Evolutionary conservation across 2,797 vertebrate species (phyloP).

Genomic region (Sebastes jordani): DNA sequence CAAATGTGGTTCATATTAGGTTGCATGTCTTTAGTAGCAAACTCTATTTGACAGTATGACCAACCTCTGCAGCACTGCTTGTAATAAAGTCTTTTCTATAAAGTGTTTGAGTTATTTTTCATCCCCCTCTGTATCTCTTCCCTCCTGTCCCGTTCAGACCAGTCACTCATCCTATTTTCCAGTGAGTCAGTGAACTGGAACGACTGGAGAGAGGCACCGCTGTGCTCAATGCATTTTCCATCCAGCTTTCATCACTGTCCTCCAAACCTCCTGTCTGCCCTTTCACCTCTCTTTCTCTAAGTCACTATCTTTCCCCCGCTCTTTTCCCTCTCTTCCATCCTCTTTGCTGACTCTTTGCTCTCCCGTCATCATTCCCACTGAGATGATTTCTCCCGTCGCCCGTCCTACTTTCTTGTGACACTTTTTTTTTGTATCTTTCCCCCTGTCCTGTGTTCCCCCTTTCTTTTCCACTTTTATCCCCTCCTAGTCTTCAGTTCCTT

Average conservation of each 20-base stretch:
- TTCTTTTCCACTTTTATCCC: background rate
- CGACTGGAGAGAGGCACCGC: constrained; percentile 16
- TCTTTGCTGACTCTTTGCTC: background rate
- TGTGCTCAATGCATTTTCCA: constrained; percentile 34
- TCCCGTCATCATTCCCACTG: background rate
- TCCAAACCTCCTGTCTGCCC: constrained; percentile 8
- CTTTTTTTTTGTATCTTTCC: background rate
- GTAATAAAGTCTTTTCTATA: background rate
- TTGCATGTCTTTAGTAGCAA: background rate
- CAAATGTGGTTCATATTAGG: background rate
- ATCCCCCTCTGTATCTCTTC: constrained; percentile 4
- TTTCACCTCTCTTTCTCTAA: constrained; percentile 29
- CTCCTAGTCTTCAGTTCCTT: background rate
- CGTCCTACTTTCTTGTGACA: background rate
- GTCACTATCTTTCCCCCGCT: background rate
- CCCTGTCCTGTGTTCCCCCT: background rate
- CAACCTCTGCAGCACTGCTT: background rate
- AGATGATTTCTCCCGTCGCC: constrained; percentile 12
- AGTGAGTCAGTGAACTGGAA: constrained; percentile 53
- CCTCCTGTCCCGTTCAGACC: background rate
- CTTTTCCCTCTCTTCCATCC: background rate
- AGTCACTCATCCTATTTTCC: constrained; percentile 44
- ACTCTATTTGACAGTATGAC: background rate
- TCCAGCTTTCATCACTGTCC: constrained; percentile 23
- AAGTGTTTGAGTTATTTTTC: constrained; percentile 8